Percentiles rank a stretch among this genome's conserved stretches.
phyloP scores from a whole-genome alignment of 2,113 vertebrate species.

The Microtus richardsoni region DNA sequence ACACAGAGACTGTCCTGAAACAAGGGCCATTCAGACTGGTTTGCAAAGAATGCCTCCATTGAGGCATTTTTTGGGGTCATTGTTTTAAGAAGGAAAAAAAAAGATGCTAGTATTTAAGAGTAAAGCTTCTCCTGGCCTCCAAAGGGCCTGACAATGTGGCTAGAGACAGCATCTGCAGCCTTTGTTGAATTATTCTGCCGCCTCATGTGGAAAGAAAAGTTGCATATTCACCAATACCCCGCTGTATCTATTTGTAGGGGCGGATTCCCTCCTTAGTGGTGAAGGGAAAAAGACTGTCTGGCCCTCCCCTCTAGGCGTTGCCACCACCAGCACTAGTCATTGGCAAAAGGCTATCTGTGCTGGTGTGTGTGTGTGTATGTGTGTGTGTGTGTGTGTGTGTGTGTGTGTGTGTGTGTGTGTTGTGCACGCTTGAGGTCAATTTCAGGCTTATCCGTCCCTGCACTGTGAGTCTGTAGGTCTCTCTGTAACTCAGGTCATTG shows the following conservation, averaged over 20 bases:
- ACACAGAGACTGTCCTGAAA: conserved; percentile 80
- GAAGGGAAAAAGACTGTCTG: conserved; percentile 62
- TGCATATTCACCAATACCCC: conserved; percentile 60
- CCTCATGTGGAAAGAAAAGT: conserved; percentile 64
- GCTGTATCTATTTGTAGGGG: conserved; percentile 62
- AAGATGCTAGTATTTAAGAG: conserved; percentile 81
- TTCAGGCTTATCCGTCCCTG: conserved; percentile 84
- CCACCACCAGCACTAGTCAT: conserved; percentile 10
- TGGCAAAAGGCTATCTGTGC: conserved; percentile 17
- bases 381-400: conserved; percentile 61
- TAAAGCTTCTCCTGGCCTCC: conserved; percentile 66
- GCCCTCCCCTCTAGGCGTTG: conserved; percentile 12
- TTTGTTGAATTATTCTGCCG: conserved; percentile 63
- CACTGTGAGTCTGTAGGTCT: conserved; percentile 67
- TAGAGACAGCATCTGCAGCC: conserved; percentile 67
- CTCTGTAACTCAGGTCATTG: conserved; percentile 86
- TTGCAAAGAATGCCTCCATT: conserved; percentile 91
- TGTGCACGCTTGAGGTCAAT: conserved; percentile 56
- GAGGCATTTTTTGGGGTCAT: conserved; percentile 86
- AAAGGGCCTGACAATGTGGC: conserved; percentile 76
- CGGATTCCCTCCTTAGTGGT: conserved; percentile 73
- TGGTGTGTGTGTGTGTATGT: conserved; percentile 33
- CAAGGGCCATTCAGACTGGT: conserved; percentile 84
- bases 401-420: conserved; percentile 30
- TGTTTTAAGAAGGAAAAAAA: conserved; percentile 84